A percentile compares a stretch with the other conserved stretches of the same genome.
These are phyloP conservation scores for Helostoma temminkii DNA, from an alignment of 2,797 vertebrate genomes.

Conservation along the genomic window DNA sequence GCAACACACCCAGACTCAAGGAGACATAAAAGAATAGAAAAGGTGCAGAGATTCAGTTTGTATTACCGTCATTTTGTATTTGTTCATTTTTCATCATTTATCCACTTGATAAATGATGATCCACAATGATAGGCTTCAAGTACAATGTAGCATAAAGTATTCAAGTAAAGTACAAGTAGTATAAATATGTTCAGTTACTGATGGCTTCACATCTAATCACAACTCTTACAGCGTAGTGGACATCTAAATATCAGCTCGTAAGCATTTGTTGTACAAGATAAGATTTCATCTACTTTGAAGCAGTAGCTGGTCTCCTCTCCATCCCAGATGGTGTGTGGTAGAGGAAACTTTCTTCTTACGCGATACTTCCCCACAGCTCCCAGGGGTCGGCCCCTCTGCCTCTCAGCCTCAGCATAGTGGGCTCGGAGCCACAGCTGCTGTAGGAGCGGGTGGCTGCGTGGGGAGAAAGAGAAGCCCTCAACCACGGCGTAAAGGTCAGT, in stretches of 20 bases:
- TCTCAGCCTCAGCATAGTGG: constrained; percentile 80
- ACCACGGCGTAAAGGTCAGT: constrained; percentile 77
- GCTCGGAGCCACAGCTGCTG: constrained; percentile 84
- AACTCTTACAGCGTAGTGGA: neutral
- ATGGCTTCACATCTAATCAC: neutral
- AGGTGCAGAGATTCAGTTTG: no score
- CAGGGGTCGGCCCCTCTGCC: constrained; percentile 78
- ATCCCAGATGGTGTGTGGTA: constrained; percentile 83
- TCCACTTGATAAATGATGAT: no score
- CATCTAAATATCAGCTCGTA: neutral
- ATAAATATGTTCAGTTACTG: neutral
- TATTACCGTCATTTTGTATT: neutral
- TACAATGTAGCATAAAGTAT: neutral
- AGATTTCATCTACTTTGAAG: constrained; percentile 73
- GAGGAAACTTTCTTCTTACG: constrained; percentile 80
- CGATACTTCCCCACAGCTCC: constrained; percentile 84
- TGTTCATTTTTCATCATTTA: neutral
- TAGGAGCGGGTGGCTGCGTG: constrained; percentile 76
- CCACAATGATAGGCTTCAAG: neutral
- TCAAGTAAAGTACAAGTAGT: neutral
- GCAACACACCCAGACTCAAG: no score
- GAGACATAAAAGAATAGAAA: no score
- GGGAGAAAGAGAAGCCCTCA: constrained; percentile 77
- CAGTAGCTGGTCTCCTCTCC: constrained; percentile 84
- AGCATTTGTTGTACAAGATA: neutral